These are phyloP conservation scores for Siderastrea siderea DNA, from an alignment of 92 coral and sea anemone genomes.

Conservation along the genomic window DNA sequence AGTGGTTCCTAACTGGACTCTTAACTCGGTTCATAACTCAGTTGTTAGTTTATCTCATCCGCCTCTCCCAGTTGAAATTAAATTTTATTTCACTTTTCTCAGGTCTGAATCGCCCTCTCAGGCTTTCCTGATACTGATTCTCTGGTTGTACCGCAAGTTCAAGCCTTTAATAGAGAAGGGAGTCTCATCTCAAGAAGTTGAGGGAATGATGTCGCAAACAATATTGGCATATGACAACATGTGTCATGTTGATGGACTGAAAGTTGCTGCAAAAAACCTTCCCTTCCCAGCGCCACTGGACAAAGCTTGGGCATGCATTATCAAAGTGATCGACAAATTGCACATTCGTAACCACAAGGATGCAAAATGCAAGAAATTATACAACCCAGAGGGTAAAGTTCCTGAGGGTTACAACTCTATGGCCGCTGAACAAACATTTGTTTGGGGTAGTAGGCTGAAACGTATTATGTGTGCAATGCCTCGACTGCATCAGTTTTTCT, in stretches of 20 bases:
- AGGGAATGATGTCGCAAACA: background rate
- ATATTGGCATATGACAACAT: constrained; percentile 63
- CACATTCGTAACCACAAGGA: constrained; percentile 64
- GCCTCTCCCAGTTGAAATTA: too few relatives aligned
- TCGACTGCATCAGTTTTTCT: constrained; percentile 56
- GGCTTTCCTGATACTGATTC: constrained; percentile 13
- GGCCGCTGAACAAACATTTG: constrained; percentile 64
- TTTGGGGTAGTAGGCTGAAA: constrained; percentile 60
- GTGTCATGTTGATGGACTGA: constrained; percentile 69
- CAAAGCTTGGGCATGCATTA: constrained; percentile 19
- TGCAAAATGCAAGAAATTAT: constrained; percentile 41
- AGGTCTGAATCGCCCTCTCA: constrained; percentile 50
- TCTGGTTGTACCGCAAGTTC: constrained; percentile 34
- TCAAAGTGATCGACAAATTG: constrained; percentile 47
- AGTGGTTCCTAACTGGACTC: too few relatives aligned
- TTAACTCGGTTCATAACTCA: too few relatives aligned
- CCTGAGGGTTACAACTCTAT: constrained; percentile 47
- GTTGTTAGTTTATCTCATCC: too few relatives aligned
- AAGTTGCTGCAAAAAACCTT: constrained; percentile 26
- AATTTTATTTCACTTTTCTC: too few relatives aligned
- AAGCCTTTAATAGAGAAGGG: background rate
- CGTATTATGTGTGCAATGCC: constrained; percentile 56
- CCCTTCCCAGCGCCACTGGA: constrained; percentile 54
- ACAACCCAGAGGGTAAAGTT: constrained; percentile 50
- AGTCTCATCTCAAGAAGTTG: background rate